Conservation (phyloP, 2,888 invertebrate species). For the Parnassius apollo region DNA sequence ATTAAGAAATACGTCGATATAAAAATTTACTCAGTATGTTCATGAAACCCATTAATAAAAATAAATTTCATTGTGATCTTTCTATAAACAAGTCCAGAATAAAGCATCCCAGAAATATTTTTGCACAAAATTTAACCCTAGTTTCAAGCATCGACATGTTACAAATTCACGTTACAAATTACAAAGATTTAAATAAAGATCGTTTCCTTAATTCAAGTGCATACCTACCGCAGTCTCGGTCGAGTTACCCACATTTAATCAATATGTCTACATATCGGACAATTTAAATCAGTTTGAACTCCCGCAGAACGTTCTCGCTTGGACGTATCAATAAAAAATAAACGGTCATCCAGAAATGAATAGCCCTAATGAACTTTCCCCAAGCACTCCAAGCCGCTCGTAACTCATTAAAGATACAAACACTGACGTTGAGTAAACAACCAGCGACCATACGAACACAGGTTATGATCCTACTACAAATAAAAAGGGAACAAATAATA, state of each 20-base stretch:
- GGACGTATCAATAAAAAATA: conserved; percentile 8
- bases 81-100: too few species aligned
- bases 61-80: too few species aligned
- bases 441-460: background rate
- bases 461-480: background rate
- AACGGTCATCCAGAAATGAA: conserved; percentile 30
- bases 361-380: conserved; percentile 43
- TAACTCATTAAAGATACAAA: conserved; percentile 14
- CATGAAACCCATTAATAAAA: too few species aligned
- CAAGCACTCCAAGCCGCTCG: conserved; percentile 33
- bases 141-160: too few species aligned
- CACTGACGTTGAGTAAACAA: conserved; percentile 13
- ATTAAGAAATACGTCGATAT: too few species aligned
- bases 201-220: background rate
- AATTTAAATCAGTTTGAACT: conserved; percentile 1
- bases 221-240: conserved; percentile 10
- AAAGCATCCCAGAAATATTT: too few species aligned
- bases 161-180: too few species aligned
- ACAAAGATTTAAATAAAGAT: too few species aligned
- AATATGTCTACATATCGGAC: background rate
- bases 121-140: too few species aligned
- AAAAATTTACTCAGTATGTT: too few species aligned
- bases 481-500: background rate
- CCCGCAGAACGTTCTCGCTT: conserved; percentile 1
- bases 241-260: conserved; percentile 1